Base-by-base conservation (phyloP, 1,140 invertebrate species). In the Leptonema lineaticorne region DNA sequence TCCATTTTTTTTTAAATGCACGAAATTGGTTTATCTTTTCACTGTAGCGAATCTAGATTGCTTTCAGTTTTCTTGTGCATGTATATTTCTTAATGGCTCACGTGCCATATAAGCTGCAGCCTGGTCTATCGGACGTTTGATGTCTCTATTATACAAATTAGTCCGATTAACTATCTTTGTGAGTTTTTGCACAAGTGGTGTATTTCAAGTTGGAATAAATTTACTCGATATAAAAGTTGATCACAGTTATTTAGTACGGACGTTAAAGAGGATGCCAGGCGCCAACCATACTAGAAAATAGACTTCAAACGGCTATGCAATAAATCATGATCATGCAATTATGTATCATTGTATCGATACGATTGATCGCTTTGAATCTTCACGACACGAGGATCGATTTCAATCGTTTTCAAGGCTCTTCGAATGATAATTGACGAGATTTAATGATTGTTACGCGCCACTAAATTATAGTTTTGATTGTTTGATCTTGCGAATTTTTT, bases 111-210 rank as follows among this genome's bases (percentile, higher is more conserved):
- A 41, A n/a, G n/a, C 50, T 53, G 11, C 27, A 22, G 50, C 18
- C 22, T 24, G 46, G 46, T 20, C n/a, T 5, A 33, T 20, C 46
- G 46, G 3, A 22, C 18, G 50, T 53, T 53, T 53, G 50, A 53
- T 53, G 50, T 53, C 50, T 53, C 22, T 26, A 53, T 53, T 14
- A 53, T 24, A 53, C 50, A 53, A 53, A 53, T 53, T 53, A 53
- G 22, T 8, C 18, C 24, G 37, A 16, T 41, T 41, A n/a, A n/a
- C n/a, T n/a, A 26, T 53, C 50, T 53, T 8, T 14, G 50, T 7
- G 20, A 8, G 11, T 26, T 53, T 53, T 53, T 14, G 50, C 50
- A 41, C 18, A 11, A 41, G 20, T 53, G 14, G 27, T 53, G 50
- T 24, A 24, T 24, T 53, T 53, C 50, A 24, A 20, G 27, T 53